Percentiles rank a stretch among this genome's conserved stretches.
These are phyloP conservation scores for Machimus atricapillus DNA, from an alignment of 2,888 invertebrate genomes.

Conservation along the genomic window DNA sequence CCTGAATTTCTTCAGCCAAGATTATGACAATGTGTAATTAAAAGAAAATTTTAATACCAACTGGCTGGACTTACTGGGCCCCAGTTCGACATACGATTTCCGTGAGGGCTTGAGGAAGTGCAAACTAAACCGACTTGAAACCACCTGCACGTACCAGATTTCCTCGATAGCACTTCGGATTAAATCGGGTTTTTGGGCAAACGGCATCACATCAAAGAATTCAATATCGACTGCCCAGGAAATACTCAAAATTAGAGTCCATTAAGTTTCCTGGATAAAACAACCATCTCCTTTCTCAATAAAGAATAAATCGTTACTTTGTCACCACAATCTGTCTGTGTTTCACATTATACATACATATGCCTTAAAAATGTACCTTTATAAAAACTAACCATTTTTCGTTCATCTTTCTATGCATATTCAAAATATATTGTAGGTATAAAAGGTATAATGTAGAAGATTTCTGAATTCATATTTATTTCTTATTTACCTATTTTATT, in stretches of 20 bases:
- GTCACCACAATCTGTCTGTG: not conserved
- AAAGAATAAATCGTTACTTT: not conserved
- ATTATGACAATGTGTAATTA: constrained; percentile 19
- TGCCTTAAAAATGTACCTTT: not conserved
- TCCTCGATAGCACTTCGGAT: not conserved
- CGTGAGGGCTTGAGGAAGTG: not conserved
- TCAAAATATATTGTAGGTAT: too few relatives aligned
- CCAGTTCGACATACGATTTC: not conserved
- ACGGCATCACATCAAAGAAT: not conserved
- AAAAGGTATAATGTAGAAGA: too few relatives aligned
- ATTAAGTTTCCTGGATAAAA: not conserved
- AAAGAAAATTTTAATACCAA: not conserved
- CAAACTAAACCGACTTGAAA: not conserved
- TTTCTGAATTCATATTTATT: too few relatives aligned
- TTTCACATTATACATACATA: too few relatives aligned
- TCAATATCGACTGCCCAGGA: not conserved
- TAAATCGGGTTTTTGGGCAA: not conserved
- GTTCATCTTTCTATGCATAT: not conserved
- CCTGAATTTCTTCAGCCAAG: constrained; percentile 1
- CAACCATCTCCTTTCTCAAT: not conserved
- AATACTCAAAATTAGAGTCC: not conserved
- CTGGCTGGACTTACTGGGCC: not conserved
- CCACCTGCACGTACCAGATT: not conserved
- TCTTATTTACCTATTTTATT: too few relatives aligned
- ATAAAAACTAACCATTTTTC: not conserved